Percentiles rank a stretch among this genome's conserved stretches.
These are phyloP conservation scores for Palythoa caribaeorum DNA, from an alignment of 92 coral and sea anemone genomes.

Conservation along the genomic window DNA sequence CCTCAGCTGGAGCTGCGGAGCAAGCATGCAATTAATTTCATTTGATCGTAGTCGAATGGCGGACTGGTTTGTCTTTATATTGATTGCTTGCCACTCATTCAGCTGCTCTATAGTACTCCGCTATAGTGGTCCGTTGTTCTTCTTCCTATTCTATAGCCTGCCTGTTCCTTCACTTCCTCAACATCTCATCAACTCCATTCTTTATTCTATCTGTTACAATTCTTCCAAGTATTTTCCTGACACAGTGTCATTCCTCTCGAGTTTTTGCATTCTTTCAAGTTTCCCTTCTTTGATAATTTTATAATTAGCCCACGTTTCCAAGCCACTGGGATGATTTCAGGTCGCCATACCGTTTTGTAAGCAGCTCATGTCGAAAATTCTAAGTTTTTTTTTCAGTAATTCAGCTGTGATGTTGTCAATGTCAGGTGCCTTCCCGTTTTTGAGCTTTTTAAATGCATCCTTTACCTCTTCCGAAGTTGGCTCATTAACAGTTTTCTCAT, in stretches of 20 bases:
- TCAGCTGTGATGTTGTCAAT: conserved; percentile 1
- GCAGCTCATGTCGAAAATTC: conserved; percentile 4
- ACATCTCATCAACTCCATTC: too few relatives aligned
- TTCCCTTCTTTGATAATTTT: neutral
- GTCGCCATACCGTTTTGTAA: neutral
- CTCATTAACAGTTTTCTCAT: conserved; percentile 5
- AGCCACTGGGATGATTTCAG: neutral
- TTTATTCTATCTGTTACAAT: too few relatives aligned
- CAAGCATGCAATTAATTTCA: too few relatives aligned
- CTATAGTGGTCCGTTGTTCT: neutral
- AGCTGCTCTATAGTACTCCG: neutral
- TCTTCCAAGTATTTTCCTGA: too few relatives aligned
- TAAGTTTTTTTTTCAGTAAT: neutral
- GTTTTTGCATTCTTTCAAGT: neutral
- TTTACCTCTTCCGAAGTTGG: neutral
- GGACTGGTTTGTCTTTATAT: too few relatives aligned
- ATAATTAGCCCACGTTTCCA: neutral
- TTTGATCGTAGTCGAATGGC: too few relatives aligned
- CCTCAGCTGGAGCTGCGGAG: too few relatives aligned
- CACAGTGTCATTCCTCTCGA: neutral
- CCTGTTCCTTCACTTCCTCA: neutral
- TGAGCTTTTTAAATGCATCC: neutral
- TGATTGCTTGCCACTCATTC: neutral
- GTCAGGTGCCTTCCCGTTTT: neutral
- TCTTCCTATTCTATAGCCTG: neutral